Conservation (phyloP, 2,888 invertebrate species). For the Harmothoe impar region DNA sequence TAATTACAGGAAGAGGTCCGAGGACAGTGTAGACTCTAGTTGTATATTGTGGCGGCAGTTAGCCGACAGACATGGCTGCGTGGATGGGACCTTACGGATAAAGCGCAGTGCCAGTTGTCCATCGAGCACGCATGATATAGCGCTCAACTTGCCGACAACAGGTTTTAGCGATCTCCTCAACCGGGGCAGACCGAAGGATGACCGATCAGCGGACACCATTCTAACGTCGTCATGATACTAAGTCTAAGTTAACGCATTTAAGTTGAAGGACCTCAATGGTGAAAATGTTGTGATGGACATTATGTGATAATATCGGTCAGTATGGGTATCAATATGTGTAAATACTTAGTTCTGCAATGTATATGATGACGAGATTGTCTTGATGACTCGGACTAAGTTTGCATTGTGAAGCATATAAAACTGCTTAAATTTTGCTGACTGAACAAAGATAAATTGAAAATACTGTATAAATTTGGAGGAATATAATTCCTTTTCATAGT, state of each 20-base stretch:
- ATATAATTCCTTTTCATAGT: too few relatives aligned
- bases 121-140: not conserved
- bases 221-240: not conserved
- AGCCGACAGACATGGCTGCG: not conserved
- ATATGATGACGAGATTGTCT: too few relatives aligned
- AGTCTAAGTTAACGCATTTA: not conserved
- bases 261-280: not conserved
- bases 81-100: not conserved
- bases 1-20: conserved; percentile 21
- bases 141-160: not conserved
- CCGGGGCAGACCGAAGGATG: not conserved
- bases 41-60: not conserved
- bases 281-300: not conserved
- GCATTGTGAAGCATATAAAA: too few relatives aligned
- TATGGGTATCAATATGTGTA: too few relatives aligned
- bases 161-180: conserved; percentile 6
- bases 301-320: too few relatives aligned
- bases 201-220: not conserved
- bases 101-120: conserved; percentile 30
- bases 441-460: too few relatives aligned
- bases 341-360: too few relatives aligned
- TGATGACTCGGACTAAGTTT: too few relatives aligned
- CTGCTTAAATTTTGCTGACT: too few relatives aligned
- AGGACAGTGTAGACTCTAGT: conserved; percentile 37
- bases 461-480: too few relatives aligned